Conservation (phyloP, 2,113 vertebrate species). For the Chaetodon auriga region DNA sequence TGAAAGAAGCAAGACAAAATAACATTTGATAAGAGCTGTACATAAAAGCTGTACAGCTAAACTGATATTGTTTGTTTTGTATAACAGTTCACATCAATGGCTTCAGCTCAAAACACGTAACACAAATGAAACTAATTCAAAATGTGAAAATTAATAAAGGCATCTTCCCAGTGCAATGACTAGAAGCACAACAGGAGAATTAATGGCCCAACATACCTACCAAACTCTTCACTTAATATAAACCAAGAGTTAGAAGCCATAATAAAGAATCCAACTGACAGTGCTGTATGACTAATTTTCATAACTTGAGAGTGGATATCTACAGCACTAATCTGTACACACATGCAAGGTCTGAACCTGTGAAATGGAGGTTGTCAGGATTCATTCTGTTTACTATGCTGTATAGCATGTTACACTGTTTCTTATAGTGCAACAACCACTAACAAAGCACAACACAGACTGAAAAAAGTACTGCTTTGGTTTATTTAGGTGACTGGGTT, state of each 20-base stretch:
- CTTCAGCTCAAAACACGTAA: not conserved
- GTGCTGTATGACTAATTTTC: not conserved
- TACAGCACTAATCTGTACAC: not conserved
- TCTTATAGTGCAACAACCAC: not conserved
- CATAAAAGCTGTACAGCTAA: not conserved
- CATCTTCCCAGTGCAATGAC: not conserved
- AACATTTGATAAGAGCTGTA: too few species aligned
- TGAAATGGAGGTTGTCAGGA: not conserved
- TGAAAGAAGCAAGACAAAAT: too few species aligned
- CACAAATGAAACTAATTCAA: not conserved
- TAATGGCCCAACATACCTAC: not conserved
- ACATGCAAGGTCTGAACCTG: not conserved
- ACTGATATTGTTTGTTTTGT: not conserved
- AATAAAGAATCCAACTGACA: not conserved
- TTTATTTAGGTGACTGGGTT: conserved; percentile 38
- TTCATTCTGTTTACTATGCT: not conserved
- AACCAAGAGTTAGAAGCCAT: conserved; percentile 7
- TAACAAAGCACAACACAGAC: not conserved
- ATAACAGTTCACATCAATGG: not conserved
- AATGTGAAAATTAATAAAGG: conserved; percentile 17
- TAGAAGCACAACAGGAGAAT: conserved; percentile 2
- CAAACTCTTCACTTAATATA: conserved; percentile 7
- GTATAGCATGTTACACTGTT: not conserved
- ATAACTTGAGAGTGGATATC: not conserved
- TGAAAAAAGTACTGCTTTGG: not conserved